These are phyloP conservation scores for Tringa solitaria DNA, from an alignment of 2,113 vertebrate genomes.

Conservation along the genomic window DNA sequence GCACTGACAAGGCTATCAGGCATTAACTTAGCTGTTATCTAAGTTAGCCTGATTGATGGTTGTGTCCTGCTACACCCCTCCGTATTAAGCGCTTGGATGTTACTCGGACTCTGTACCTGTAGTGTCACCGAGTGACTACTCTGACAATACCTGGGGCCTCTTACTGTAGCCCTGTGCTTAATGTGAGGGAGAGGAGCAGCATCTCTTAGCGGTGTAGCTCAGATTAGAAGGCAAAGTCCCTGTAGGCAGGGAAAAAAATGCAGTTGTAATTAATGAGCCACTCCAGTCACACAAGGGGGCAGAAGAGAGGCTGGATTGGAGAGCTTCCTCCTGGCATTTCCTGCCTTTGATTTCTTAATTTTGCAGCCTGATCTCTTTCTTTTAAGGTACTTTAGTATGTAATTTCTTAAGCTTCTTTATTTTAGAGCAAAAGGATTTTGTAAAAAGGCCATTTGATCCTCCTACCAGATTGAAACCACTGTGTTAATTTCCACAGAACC, in stretches of 20 bases:
- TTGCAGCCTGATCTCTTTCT: neutral
- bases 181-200: neutral
- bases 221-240: fast-evolving
- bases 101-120: neutral
- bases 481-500: neutral
- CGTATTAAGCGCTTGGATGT: fast-evolving
- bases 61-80: neutral
- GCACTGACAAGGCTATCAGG: neutral
- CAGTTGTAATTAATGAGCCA: fast-evolving
- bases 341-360: slow-evolving; percentile 4
- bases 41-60: neutral
- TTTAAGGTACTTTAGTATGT: neutral
- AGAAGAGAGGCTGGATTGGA: neutral
- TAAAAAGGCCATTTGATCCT: slow-evolving; percentile 5
- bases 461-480: neutral
- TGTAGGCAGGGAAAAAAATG: neutral
- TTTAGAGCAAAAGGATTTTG: neutral
- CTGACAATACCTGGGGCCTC: neutral
- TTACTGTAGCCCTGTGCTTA: neutral
- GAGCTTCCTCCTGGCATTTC: neutral
- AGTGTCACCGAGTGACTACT: fast-evolving
- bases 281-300: neutral
- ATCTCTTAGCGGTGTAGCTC: neutral
- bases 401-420: neutral
- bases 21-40: neutral